These are phyloP conservation scores for Diarsia rubi DNA, from an alignment of 2,888 invertebrate species.

Conservation along the genomic window DNA sequence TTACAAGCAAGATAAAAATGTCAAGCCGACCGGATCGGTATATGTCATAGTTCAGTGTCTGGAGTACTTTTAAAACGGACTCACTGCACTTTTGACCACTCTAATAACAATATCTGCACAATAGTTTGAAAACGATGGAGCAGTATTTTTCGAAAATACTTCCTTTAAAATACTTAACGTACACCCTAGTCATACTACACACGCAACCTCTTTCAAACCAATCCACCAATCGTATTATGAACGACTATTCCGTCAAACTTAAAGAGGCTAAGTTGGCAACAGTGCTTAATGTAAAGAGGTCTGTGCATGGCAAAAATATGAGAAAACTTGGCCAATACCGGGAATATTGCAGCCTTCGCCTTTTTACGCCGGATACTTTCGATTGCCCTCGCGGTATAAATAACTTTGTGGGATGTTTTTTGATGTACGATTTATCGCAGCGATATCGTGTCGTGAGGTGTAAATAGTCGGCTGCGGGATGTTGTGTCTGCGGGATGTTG, in stretches of 20 bases:
- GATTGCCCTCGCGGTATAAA: conserved; percentile 73
- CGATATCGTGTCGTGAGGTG: conserved; percentile 4
- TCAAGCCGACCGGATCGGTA: too few relatives aligned
- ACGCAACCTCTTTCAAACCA: conserved; percentile 16
- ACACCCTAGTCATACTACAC: conserved; percentile 3
- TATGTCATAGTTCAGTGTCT: too few relatives aligned
- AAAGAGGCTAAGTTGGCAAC: conserved; percentile 52
- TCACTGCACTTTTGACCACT: background rate
- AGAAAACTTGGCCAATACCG: conserved; percentile 79
- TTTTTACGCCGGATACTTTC: conserved; percentile 72
- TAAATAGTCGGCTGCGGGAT: conserved; percentile 4
- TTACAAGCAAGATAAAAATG: too few relatives aligned
- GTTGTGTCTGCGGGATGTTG: too few relatives aligned
- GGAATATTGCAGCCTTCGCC: conserved; percentile 68
- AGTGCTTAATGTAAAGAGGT: conserved; percentile 62
- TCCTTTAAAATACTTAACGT: background rate
- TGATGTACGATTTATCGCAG: conserved; percentile 26
- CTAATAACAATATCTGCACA: background rate
- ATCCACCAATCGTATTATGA: conserved; percentile 47
- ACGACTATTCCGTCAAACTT: conserved; percentile 44
- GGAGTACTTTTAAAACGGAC: background rate
- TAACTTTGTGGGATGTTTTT: conserved; percentile 43
- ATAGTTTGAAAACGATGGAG: background rate
- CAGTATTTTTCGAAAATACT: background rate
- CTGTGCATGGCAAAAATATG: conserved; percentile 78